Conservation (phyloP, 2,888 invertebrate species). For the Drosophila incognita region DNA sequence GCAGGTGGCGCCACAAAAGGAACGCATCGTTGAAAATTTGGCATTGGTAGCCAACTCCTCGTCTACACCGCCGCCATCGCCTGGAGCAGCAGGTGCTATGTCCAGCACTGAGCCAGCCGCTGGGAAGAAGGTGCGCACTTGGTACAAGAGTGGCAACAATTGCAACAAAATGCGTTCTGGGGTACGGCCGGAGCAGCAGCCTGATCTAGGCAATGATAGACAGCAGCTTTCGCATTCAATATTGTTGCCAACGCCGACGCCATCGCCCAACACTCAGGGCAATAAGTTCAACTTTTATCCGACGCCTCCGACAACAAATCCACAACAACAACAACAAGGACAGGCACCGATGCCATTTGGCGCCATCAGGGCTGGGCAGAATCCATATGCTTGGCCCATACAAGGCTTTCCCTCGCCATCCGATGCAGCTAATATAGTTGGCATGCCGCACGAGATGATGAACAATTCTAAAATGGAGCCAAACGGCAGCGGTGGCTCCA, state of each 20-base stretch:
- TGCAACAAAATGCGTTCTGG: slow-evolving; percentile 24
- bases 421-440: slow-evolving; percentile 26
- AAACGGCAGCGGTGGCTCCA: not conserved
- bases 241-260: slow-evolving; percentile 62
- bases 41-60: slow-evolving; percentile 1
- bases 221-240: slow-evolving; percentile 51
- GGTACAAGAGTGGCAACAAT: slow-evolving; percentile 13
- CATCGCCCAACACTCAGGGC: slow-evolving; percentile 54
- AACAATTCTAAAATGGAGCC: slow-evolving; percentile 40
- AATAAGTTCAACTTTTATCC: slow-evolving; percentile 59
- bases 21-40: slow-evolving; percentile 10
- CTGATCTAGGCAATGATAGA: slow-evolving; percentile 33
- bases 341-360: slow-evolving; percentile 19
- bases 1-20: slow-evolving; percentile 8
- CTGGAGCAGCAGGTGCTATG: slow-evolving; percentile 9
- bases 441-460: slow-evolving; percentile 35
- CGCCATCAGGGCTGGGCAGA: slow-evolving; percentile 36
- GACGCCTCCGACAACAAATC: slow-evolving; percentile 5
- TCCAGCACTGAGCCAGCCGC: not conserved
- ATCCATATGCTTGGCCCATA: slow-evolving; percentile 56
- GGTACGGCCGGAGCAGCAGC: slow-evolving; percentile 49
- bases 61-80: slow-evolving; percentile 43
- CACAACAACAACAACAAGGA: slow-evolving; percentile 3
- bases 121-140: slow-evolving; percentile 9
- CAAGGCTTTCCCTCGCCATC: slow-evolving; percentile 31